Evolutionary conservation across 2,888 invertebrate species (phyloP).

Genomic region (Taenaris catops): DNA sequence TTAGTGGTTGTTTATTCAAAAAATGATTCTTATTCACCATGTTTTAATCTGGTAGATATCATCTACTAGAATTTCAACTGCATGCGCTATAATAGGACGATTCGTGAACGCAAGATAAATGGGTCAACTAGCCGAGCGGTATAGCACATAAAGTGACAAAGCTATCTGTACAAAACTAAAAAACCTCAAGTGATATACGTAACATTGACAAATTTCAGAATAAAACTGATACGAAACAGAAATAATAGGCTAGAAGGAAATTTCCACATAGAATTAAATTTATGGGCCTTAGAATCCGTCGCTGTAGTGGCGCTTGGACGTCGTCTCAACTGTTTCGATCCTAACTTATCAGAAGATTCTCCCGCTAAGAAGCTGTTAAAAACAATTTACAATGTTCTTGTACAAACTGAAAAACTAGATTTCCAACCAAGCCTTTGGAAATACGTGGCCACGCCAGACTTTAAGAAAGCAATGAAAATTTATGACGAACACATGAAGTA

Average conservation of each 20-base stretch:
- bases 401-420: slow-evolving; percentile 37
- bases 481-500: slow-evolving; percentile 49
- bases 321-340: slow-evolving; percentile 46
- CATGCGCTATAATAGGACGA: too few relatives aligned
- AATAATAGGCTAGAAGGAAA: slow-evolving; percentile 74
- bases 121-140: too few relatives aligned
- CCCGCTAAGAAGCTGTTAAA: slow-evolving; percentile 42
- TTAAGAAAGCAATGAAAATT: slow-evolving; percentile 45
- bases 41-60: background rate
- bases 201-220: slow-evolving; percentile 47
- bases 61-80: too few relatives aligned
- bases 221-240: slow-evolving; percentile 65
- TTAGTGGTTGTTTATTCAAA: background rate
- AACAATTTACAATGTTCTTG: slow-evolving; percentile 44
- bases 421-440: slow-evolving; percentile 48
- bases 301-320: slow-evolving; percentile 50
- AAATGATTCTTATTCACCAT: background rate
- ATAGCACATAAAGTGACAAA: too few relatives aligned
- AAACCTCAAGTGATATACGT: too few relatives aligned
- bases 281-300: slow-evolving; percentile 82
- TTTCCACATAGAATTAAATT: slow-evolving; percentile 74
- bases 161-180: too few relatives aligned
- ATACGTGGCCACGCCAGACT: slow-evolving; percentile 40
- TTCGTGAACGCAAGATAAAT: too few relatives aligned
- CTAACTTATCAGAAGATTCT: slow-evolving; percentile 40